A percentile compares a stretch with the other conserved stretches of the same genome.
These are phyloP conservation scores for Anser brachyrhynchus DNA, from an alignment of 2,113 vertebrate species.

Conservation along the genomic window DNA sequence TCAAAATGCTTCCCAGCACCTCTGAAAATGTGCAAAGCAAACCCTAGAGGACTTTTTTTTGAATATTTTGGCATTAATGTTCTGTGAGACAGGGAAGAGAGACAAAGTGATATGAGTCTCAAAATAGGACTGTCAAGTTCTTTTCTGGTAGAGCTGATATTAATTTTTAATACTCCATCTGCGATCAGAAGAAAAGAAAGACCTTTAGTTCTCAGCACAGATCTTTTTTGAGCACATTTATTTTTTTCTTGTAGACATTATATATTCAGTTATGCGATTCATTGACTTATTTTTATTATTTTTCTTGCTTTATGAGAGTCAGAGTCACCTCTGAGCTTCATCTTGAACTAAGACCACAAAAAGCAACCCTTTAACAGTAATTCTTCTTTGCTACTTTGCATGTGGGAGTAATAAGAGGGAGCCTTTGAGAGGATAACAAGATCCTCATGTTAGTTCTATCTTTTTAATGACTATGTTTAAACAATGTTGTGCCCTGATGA, in stretches of 20 bases:
- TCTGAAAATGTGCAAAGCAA: not conserved
- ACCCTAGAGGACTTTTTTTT: slow-evolving; percentile 6
- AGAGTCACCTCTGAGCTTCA: slow-evolving; percentile 13
- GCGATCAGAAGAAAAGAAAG: slow-evolving; percentile 66
- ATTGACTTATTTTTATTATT: slow-evolving; percentile 6
- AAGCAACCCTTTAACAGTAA: not conserved
- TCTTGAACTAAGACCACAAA: slow-evolving; percentile 11
- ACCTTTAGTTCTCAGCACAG: slow-evolving; percentile 57
- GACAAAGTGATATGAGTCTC: slow-evolving; percentile 54
- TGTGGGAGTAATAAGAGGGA: slow-evolving; percentile 18
- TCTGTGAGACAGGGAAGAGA: slow-evolving; percentile 49
- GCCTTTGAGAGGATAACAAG: slow-evolving; percentile 21
- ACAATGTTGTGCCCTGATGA: not conserved
- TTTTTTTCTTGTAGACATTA: slow-evolving; percentile 37
- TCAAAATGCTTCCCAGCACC: slow-evolving; percentile 10
- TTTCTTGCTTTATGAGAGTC: not conserved
- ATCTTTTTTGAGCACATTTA: slow-evolving; percentile 52
- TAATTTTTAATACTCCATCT: slow-evolving; percentile 75
- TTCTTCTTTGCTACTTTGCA: not conserved
- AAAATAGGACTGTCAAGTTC: slow-evolving; percentile 71
- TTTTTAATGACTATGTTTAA: slow-evolving; percentile 3
- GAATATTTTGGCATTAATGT: slow-evolving; percentile 58
- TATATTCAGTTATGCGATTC: slow-evolving; percentile 40
- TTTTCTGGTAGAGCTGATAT: slow-evolving; percentile 62
- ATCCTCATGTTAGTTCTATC: not conserved